Conservation (phyloP, 2,888 invertebrate genomes). For the Trachelus stipa region DNA sequence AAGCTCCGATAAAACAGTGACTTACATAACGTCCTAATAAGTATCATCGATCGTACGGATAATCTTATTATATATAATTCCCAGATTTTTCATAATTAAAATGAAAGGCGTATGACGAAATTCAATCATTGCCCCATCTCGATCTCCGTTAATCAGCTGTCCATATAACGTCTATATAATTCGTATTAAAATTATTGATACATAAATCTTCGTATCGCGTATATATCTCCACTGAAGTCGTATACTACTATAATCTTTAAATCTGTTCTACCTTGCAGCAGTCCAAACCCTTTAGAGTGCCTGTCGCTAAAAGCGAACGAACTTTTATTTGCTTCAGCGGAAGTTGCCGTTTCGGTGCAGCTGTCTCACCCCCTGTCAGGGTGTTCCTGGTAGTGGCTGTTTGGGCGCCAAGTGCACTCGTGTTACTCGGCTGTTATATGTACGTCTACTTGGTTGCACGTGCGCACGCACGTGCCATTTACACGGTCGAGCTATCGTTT, state of each 20-base stretch:
- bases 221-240: neutral
- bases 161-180: neutral
- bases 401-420: constrained; percentile 72
- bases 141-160: neutral
- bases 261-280: neutral
- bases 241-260: neutral
- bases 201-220: neutral
- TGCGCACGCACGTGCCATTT: constrained; percentile 74
- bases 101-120: neutral
- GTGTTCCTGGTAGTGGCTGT: constrained; percentile 72
- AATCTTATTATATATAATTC: neutral
- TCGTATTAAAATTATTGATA: neutral
- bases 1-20: neutral
- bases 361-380: constrained; percentile 70
- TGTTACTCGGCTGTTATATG: constrained; percentile 72
- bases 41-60: neutral
- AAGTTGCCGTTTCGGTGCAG: constrained; percentile 68
- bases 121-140: neutral
- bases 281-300: neutral
- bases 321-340: constrained; percentile 54
- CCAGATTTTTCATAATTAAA: neutral
- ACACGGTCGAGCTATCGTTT: constrained; percentile 72
- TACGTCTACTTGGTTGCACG: constrained; percentile 75
- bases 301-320: constrained; percentile 3
- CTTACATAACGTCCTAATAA: neutral